Conservation (phyloP, 2,113 vertebrate species). For the Varanus komodoensis region DNA sequence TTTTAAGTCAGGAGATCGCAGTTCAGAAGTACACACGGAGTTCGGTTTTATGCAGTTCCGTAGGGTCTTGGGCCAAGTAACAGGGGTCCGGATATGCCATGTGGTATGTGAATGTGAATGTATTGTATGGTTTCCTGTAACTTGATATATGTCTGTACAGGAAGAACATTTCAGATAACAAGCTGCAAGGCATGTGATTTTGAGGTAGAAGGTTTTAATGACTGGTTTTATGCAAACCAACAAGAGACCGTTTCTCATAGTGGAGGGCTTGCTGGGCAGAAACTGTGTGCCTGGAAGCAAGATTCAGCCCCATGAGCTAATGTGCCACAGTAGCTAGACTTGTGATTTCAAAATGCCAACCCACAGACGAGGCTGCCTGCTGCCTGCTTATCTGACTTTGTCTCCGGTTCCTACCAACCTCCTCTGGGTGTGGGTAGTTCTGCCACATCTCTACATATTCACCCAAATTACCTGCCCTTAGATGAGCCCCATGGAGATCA, state of each 20-base stretch:
- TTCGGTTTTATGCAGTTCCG: slow-evolving; percentile 73
- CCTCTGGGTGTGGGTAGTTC: neutral
- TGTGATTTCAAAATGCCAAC: neutral
- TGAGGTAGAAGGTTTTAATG: slow-evolving; percentile 11
- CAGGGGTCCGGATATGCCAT: slow-evolving; percentile 47
- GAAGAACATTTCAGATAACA: slow-evolving; percentile 60
- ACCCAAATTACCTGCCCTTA: neutral
- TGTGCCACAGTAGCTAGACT: neutral
- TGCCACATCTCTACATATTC: neutral
- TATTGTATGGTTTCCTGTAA: slow-evolving; percentile 72
- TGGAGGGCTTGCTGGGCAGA: neutral
- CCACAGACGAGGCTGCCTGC: neutral
- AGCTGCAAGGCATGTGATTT: slow-evolving; percentile 59
- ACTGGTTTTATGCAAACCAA: neutral
- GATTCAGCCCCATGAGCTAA: neutral
- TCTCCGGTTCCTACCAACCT: neutral
- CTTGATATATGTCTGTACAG: slow-evolving; percentile 65
- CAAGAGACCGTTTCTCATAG: neutral
- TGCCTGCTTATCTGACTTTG: neutral
- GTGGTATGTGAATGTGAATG: slow-evolving; percentile 47
- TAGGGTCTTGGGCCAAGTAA: slow-evolving; percentile 51
- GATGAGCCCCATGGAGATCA: neutral
- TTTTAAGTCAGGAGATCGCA: slow-evolving; percentile 61
- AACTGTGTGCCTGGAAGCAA: neutral
- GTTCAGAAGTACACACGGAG: slow-evolving; percentile 51